phyloP scores from a whole-genome alignment of 2,113 vertebrate genomes.

The Athene cunicularia region DNA sequence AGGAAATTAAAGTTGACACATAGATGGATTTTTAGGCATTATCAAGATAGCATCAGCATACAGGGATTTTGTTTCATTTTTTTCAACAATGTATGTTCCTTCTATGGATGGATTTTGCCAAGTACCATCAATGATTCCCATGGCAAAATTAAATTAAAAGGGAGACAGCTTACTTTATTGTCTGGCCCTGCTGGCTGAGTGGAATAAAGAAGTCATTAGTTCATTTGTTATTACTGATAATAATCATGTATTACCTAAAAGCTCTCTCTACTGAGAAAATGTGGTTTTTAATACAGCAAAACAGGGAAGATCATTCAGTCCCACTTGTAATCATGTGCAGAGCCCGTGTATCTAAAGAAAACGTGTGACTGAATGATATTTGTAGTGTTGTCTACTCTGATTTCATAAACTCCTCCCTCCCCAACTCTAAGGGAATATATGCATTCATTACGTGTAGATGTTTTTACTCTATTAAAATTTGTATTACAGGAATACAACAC shows the following conservation, averaged over 20 bases:
- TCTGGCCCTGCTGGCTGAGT: background rate
- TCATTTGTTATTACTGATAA: background rate
- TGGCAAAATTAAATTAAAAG: constrained; percentile 3
- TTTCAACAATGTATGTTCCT: background rate
- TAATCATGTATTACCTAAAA: background rate
- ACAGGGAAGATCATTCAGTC: background rate
- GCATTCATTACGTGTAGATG: background rate
- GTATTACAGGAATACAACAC: background rate
- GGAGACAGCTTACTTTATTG: background rate
- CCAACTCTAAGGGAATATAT: background rate
- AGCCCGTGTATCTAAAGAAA: background rate
- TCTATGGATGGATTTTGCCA: background rate
- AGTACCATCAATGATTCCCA: background rate
- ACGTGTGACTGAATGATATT: background rate
- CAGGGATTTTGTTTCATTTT: background rate
- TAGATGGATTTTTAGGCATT: background rate
- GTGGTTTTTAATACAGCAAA: background rate
- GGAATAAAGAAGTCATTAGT: background rate
- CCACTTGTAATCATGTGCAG: background rate
- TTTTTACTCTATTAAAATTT: background rate
- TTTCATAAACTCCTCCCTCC: background rate
- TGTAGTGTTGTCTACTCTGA: background rate
- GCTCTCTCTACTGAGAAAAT: background rate
- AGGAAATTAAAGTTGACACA: background rate
- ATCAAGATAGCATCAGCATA: background rate